Percentiles rank a stretch among this genome's conserved stretches.
phyloP scores from a whole-genome alignment of 2,888 invertebrate species.

The Aphodius granarius region DNA sequence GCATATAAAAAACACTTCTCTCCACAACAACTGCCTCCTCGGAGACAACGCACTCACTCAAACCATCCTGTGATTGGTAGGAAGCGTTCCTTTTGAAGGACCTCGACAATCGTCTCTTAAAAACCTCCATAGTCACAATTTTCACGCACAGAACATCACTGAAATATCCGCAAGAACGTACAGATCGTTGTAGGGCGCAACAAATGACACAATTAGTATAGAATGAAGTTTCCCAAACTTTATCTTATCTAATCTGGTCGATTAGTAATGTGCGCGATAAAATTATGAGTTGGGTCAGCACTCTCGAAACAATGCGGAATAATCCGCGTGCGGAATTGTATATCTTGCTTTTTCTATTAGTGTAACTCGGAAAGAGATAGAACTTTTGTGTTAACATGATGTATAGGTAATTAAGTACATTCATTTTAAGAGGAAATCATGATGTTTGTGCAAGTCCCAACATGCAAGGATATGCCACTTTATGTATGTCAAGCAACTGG shows the following conservation, averaged over 20 bases:
- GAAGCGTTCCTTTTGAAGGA: conserved; percentile 18
- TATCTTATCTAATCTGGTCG: conserved; percentile 7
- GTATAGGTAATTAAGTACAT: no score
- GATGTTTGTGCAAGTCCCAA: conserved; percentile 1
- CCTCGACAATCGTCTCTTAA: conserved; percentile 20
- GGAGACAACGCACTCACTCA: not conserved
- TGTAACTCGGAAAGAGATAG: no score
- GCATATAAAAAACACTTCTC: not conserved
- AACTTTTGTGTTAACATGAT: no score
- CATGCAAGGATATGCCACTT: no score
- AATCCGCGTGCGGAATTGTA: no score
- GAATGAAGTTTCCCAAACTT: not conserved
- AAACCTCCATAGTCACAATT: conserved; percentile 8
- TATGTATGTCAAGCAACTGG: no score
- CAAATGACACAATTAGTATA: not conserved
- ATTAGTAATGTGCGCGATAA: not conserved
- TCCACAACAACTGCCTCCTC: not conserved
- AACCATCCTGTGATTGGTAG: conserved; percentile 11
- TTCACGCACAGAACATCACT: not conserved
- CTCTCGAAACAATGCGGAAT: no score
- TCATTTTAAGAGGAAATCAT: not conserved
- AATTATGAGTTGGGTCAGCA: not conserved
- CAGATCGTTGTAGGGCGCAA: not conserved
- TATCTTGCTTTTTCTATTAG: no score
- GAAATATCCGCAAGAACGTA: not conserved